phyloP scores from a whole-genome alignment of 2,888 invertebrate genomes.

The Catocala fraxini region DNA sequence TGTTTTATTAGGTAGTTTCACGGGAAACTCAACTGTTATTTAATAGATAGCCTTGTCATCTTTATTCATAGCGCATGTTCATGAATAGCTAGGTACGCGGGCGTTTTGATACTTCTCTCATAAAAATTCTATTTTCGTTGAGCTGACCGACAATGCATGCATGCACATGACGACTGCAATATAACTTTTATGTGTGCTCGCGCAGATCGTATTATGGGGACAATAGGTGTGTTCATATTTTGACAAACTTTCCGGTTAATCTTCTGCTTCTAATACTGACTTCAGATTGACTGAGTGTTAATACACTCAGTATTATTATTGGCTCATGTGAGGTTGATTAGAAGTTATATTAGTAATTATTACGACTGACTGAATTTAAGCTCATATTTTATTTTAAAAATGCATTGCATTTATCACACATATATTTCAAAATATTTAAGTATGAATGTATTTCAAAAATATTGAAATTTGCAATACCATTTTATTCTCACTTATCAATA shows the following conservation, averaged over 20 bases:
- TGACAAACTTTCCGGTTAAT: conserved; percentile 28
- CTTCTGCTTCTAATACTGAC: background rate
- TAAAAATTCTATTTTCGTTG: conserved; percentile 50
- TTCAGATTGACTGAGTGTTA: too few relatives aligned
- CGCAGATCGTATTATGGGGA: conserved; percentile 25
- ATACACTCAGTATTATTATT: too few relatives aligned
- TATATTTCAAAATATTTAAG: too few relatives aligned
- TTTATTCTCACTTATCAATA: too few relatives aligned
- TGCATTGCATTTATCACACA: too few relatives aligned
- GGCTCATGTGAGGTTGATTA: too few relatives aligned
- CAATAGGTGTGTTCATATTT: conserved; percentile 21
- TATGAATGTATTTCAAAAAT: too few relatives aligned
- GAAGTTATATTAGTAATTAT: too few relatives aligned
- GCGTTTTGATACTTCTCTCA: conserved; percentile 40
- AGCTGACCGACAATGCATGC: conserved; percentile 48
- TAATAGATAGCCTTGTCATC: conserved; percentile 31
- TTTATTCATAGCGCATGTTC: conserved; percentile 59
- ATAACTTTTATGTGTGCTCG: conserved; percentile 39
- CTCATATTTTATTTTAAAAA: too few relatives aligned
- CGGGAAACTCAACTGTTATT: conserved; percentile 12
- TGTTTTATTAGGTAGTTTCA: conserved; percentile 8
- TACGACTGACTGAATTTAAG: too few relatives aligned
- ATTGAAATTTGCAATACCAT: too few relatives aligned
- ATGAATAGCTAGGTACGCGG: conserved; percentile 47
- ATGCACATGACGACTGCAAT: conserved; percentile 43